These are phyloP conservation scores for Mimachlamys varia DNA, from an alignment of 2,888 invertebrate species.

Conservation along the genomic window DNA sequence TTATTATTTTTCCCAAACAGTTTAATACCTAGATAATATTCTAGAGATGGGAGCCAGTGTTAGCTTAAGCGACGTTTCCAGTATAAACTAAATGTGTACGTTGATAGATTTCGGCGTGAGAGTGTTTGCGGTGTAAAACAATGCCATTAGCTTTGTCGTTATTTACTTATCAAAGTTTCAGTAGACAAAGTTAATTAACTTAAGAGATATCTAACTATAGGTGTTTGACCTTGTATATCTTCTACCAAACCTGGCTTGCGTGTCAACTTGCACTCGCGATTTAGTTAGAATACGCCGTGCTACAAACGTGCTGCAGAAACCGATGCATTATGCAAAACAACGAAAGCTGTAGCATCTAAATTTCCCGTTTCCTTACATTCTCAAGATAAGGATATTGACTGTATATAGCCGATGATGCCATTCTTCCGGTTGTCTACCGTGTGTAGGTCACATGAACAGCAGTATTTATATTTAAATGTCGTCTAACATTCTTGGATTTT, in stretches of 20 bases:
- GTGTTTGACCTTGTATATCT: background rate
- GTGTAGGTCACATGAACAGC: background rate
- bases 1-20: no score
- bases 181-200: background rate
- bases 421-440: background rate
- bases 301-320: constrained; percentile 27
- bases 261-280: background rate
- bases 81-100: no score
- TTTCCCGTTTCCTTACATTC: background rate
- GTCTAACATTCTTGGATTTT: background rate
- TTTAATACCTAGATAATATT: no score
- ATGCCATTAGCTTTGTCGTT: background rate
- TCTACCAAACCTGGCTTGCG: background rate
- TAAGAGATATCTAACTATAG: background rate
- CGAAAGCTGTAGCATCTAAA: background rate
- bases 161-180: background rate
- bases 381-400: background rate
- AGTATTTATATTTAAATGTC: background rate
- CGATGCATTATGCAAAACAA: background rate
- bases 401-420: background rate
- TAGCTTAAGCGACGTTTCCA: no score
- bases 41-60: no score
- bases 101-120: no score
- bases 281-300: background rate
- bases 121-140: no score